phyloP scores from a whole-genome alignment of 2,888 invertebrate species.

The Acanthococcus lagerstroemiae region DNA sequence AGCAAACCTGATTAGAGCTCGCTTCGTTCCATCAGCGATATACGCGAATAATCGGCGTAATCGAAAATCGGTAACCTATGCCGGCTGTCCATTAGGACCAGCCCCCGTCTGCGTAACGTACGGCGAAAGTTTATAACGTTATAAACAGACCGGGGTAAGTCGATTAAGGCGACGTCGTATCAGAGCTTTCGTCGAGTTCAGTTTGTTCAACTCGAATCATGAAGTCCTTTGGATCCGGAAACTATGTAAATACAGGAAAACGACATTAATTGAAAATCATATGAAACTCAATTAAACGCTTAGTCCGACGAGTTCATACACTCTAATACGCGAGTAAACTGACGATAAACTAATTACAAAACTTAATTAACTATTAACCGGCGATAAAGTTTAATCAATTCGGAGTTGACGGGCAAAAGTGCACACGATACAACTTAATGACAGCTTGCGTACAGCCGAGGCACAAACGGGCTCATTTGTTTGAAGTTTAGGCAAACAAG shows the following conservation, averaged over 20 bases:
- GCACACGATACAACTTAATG: constrained; percentile 27
- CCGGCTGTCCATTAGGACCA: too few relatives aligned
- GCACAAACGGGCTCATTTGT: background rate
- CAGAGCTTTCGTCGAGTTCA: background rate
- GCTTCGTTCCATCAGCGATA: too few relatives aligned
- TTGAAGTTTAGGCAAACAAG: background rate
- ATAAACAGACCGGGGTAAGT: background rate
- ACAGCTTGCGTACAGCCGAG: too few relatives aligned
- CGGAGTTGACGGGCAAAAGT: constrained; percentile 14
- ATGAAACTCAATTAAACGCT: constrained; percentile 31
- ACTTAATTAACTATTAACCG: constrained; percentile 31
- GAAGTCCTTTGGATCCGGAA: constrained; percentile 27
- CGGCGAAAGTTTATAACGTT: too few relatives aligned
- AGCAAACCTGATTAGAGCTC: too few relatives aligned
- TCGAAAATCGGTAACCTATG: too few relatives aligned
- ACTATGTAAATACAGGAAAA: constrained; percentile 30
- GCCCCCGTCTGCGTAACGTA: too few relatives aligned
- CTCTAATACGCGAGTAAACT: constrained; percentile 28
- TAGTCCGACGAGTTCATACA: constrained; percentile 17
- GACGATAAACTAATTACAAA: constrained; percentile 31
- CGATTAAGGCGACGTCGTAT: background rate
- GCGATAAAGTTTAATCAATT: constrained; percentile 31
- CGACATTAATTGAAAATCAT: constrained; percentile 31
- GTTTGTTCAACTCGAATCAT: constrained; percentile 28
- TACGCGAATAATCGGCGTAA: too few relatives aligned